Base-by-base conservation (phyloP, 2,888 invertebrate species). In the Acleris holmiana region DNA sequence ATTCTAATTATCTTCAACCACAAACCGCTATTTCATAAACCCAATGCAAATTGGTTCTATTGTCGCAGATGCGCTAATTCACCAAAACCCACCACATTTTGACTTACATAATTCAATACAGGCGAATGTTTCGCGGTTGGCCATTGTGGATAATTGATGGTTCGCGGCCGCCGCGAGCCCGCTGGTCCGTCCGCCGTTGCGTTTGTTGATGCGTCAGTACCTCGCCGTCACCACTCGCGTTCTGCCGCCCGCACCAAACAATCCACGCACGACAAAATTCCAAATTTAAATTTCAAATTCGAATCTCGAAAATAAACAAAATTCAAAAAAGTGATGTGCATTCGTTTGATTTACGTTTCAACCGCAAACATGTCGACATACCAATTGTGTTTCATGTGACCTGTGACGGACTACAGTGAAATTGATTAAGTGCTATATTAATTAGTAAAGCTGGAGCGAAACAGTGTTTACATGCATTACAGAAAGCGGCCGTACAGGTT, bases 391-490 rank as follows among this genome's bases (percentile, higher is more conserved):
- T 76, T 70, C 72, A 70, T 76, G 78, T 76, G 77, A 80, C 72
- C 75, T 76, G 71, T 77, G 74, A 70, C 71, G 73, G 69, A 68
- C 19, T 56, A 59, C 53, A 53, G 64, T 61, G 62, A 74, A 69
- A 78, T 78, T 75, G 74, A 74, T 80, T 74, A 62, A 67, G 76
- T 76, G 77, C 71, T 73, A 73, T 74, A 76, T 81, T 85, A 77
- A 73, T 80, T 84, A 78, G 87, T 79, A 85, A 91, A 90, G 84
- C 92, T 92, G 92, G 92, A 92, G 91, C 90, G 87, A 73, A 86
- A 91, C 84, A 85, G 85, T 82, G 80, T 85, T 84, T 85, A 90
- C 88, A 92, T 92, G 92, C 91, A 92, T 91, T 91, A 92, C 90
- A 89, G 91, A 85, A 92, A 91, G 84, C 89, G 91, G 74, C 91